Percentiles rank a stretch among this genome's conserved stretches.
phyloP scores from a whole-genome alignment of 2,888 invertebrate genomes.

The Pyralis farinalis region DNA sequence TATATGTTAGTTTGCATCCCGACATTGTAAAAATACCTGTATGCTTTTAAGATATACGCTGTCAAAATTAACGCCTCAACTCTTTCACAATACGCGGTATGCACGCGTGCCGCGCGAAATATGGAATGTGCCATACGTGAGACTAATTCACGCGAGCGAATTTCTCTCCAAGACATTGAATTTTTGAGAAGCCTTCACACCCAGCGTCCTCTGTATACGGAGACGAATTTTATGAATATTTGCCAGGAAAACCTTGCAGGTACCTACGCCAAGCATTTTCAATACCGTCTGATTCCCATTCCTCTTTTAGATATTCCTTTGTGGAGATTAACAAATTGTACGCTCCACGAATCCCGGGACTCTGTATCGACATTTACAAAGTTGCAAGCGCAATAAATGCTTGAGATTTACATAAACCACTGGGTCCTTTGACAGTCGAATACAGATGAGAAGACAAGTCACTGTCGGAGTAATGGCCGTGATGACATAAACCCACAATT shows the following conservation, averaged over 20 bases:
- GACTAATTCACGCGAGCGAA: conserved; percentile 67
- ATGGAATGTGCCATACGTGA: conserved; percentile 56
- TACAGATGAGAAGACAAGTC: conserved; percentile 54
- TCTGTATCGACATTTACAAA: conserved; percentile 42
- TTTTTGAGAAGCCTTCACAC: conserved; percentile 43
- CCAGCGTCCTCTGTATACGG: conserved; percentile 17
- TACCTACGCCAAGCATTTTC: conserved; percentile 35
- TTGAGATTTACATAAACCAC: conserved; percentile 59
- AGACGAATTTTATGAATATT: conserved; percentile 34
- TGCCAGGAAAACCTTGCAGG: conserved; percentile 25
- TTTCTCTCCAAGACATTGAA: conserved; percentile 47
- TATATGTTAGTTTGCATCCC: no score
- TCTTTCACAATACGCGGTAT: conserved; percentile 41
- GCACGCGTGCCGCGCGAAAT: conserved; percentile 36
- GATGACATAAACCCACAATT: conserved; percentile 50
- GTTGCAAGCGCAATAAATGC: conserved; percentile 53
- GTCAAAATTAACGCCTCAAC: conserved; percentile 44
- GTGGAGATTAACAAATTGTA: conserved; percentile 54
- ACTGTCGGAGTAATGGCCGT: conserved; percentile 35
- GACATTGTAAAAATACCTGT: no score
- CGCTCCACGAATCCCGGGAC: conserved; percentile 35
- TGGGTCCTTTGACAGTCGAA: conserved; percentile 52
- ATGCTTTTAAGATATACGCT: no score
- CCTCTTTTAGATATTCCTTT: conserved; percentile 34
- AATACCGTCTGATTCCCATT: conserved; percentile 26